Percentiles rank a stretch among this genome's conserved stretches.
phyloP scores from a whole-genome alignment of 2,888 invertebrate genomes.

The Mythimna vitellina region DNA sequence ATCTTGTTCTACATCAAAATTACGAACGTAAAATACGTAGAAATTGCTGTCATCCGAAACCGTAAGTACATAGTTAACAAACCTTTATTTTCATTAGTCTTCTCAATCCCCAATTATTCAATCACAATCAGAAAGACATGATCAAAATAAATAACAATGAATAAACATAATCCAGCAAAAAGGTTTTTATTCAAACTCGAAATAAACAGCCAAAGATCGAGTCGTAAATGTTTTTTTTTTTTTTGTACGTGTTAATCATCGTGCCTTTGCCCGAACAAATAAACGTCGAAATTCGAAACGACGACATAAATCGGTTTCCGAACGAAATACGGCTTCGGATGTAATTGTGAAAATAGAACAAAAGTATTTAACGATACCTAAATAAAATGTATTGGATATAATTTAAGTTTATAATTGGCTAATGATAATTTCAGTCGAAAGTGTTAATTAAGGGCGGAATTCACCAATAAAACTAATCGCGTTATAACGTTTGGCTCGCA shows the following conservation, averaged over 20 bases:
- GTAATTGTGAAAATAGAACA: conserved; percentile 28
- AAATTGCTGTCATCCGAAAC: conserved; percentile 29
- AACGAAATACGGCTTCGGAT: conserved; percentile 66
- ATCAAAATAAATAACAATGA: conserved; percentile 58
- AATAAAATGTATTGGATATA: too few species aligned
- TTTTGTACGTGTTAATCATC: conserved; percentile 67
- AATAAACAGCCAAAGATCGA: conserved; percentile 45
- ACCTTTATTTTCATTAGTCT: conserved; percentile 50
- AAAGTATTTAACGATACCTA: too few species aligned
- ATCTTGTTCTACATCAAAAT: conserved; percentile 19
- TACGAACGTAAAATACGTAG: conserved; percentile 9
- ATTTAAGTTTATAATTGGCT: not conserved
- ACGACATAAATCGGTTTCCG: conserved; percentile 70
- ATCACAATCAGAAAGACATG: conserved; percentile 60
- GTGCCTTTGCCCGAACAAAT: conserved; percentile 68
- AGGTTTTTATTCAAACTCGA: conserved; percentile 56
- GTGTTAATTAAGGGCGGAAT: too few species aligned
- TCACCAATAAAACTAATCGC: too few species aligned
- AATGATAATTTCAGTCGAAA: too few species aligned
- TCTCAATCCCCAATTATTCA: conserved; percentile 58
- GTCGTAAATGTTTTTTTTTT: conserved; percentile 34
- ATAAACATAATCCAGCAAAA: conserved; percentile 61
- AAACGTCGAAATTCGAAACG: conserved; percentile 69
- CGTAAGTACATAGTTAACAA: conserved; percentile 4
- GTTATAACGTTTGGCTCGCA: too few species aligned